Percentiles rank a stretch among this genome's conserved stretches.
These are phyloP conservation scores for Kryptolebias marmoratus DNA, from an alignment of 2,113 vertebrate species.

Conservation along the genomic window DNA sequence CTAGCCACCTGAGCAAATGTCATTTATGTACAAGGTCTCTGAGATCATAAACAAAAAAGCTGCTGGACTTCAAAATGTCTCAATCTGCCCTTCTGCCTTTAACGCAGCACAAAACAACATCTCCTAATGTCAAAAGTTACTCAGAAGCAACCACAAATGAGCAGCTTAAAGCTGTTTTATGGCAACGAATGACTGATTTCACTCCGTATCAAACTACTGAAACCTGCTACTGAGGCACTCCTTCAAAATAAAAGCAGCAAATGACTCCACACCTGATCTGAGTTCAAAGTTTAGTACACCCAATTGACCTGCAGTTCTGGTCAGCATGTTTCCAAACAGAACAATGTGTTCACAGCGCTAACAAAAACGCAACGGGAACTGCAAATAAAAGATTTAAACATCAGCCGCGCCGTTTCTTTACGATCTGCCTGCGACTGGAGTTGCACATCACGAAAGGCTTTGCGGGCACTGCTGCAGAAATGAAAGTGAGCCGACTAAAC, in stretches of 20 bases:
- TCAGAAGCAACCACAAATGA: neutral
- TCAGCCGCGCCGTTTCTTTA: neutral
- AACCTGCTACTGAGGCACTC: neutral
- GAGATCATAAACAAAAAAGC: neutral
- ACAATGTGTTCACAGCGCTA: constrained; percentile 9
- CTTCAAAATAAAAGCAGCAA: constrained; percentile 25
- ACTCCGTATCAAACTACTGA: neutral
- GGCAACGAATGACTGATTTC: neutral
- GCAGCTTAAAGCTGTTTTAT: neutral
- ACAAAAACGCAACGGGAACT: neutral
- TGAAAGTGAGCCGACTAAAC: constrained; percentile 16
- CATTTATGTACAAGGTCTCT: neutral
- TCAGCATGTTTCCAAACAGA: constrained; percentile 37
- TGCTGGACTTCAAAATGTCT: no score
- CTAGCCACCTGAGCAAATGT: constrained; percentile 4
- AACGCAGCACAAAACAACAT: no score
- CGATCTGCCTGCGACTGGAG: neutral
- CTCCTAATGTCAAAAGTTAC: neutral
- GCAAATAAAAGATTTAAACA: neutral
- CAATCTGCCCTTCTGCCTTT: no score
- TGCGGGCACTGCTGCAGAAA: constrained; percentile 8
- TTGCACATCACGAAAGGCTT: neutral
- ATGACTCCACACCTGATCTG: constrained; percentile 2
- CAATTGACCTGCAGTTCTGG: constrained; percentile 19
- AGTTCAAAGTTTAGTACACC: constrained; percentile 52